A percentile compares a stretch with the other conserved stretches of the same genome.
These are phyloP conservation scores for Ambastaia sidthimunki DNA, from an alignment of 2,797 vertebrate genomes.

Conservation along the genomic window DNA sequence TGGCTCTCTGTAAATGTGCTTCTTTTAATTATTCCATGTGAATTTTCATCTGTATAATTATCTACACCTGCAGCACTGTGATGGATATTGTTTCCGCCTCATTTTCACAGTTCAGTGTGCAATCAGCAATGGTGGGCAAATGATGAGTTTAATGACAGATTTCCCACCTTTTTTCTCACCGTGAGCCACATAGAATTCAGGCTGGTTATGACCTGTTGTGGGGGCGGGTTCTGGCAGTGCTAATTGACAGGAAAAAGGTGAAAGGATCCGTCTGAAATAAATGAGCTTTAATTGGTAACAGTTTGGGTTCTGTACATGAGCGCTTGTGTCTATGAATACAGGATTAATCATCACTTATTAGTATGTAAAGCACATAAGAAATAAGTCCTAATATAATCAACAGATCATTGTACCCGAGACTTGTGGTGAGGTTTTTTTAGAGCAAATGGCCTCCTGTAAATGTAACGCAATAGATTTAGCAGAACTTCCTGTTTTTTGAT, in stretches of 20 bases:
- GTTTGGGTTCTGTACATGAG: slow-evolving; percentile 11
- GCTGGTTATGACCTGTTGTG: slow-evolving; percentile 25
- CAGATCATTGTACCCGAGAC: neutral
- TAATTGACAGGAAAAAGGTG: slow-evolving; percentile 37
- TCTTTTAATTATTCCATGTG: slow-evolving; percentile 14
- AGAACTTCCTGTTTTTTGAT: slow-evolving; percentile 4
- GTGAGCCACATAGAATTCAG: neutral
- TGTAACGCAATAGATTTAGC: slow-evolving; percentile 22
- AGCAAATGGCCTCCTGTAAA: neutral
- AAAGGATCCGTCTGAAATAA: slow-evolving; percentile 33
- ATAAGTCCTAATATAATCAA: neutral
- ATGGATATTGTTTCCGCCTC: slow-evolving; percentile 9
- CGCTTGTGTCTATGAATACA: slow-evolving; percentile 10
- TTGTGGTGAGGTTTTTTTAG: neutral
- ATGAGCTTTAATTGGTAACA: slow-evolving; percentile 45
- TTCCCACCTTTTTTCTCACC: slow-evolving; percentile 34
- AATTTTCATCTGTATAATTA: slow-evolving; percentile 31
- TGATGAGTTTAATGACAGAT: slow-evolving; percentile 43
- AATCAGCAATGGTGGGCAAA: slow-evolving; percentile 17
- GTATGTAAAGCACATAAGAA: slow-evolving; percentile 23
- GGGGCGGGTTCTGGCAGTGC: slow-evolving; percentile 36
- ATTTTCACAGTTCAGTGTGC: slow-evolving; percentile 23
- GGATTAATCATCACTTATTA: neutral
- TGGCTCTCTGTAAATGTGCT: slow-evolving; percentile 11
- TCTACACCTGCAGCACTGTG: slow-evolving; percentile 17